Conservation (phyloP, 1,140 invertebrate species). For the Plodia interpunctella region DNA sequence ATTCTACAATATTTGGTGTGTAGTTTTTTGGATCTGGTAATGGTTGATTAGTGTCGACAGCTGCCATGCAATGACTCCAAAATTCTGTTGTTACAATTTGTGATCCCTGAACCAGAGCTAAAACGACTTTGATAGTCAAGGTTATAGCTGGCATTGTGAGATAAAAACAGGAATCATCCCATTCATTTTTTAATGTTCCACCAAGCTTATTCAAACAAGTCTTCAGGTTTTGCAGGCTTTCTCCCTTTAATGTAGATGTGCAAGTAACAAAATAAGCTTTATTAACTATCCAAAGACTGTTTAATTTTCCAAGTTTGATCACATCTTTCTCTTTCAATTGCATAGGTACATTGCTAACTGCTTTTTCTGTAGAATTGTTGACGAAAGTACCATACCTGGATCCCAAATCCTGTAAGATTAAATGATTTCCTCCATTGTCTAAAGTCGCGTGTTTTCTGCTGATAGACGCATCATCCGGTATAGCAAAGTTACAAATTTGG, state of each 20-base stretch:
- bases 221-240: conserved; percentile 54
- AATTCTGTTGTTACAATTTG: conserved; percentile 81
- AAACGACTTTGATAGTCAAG: conserved; percentile 83
- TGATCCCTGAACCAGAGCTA: conserved; percentile 80
- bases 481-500: conserved; percentile 57
- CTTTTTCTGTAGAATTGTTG: conserved; percentile 57
- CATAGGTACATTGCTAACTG: conserved; percentile 41
- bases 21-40: conserved; percentile 77
- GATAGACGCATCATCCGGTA: conserved; percentile 75
- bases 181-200: conserved; percentile 63
- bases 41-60: conserved; percentile 51
- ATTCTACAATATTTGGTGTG: conserved; percentile 77
- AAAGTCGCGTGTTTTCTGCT: conserved; percentile 77
- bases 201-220: conserved; percentile 54
- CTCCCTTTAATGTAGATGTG: conserved; percentile 68
- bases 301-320: conserved; percentile 76
- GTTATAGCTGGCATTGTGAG: conserved; percentile 82
- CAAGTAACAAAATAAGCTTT: conserved; percentile 58
- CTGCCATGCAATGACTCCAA: conserved; percentile 77
- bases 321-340: conserved; percentile 63
- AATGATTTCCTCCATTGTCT: conserved; percentile 31
- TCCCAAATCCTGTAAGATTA: conserved; percentile 67
- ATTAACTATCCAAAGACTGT: conserved; percentile 70
- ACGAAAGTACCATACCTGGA: conserved; percentile 78
- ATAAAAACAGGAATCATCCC: conserved; percentile 77